Evolutionary conservation across 1,140 invertebrate species (phyloP).

Genomic region (Melitaea cinxia): DNA sequence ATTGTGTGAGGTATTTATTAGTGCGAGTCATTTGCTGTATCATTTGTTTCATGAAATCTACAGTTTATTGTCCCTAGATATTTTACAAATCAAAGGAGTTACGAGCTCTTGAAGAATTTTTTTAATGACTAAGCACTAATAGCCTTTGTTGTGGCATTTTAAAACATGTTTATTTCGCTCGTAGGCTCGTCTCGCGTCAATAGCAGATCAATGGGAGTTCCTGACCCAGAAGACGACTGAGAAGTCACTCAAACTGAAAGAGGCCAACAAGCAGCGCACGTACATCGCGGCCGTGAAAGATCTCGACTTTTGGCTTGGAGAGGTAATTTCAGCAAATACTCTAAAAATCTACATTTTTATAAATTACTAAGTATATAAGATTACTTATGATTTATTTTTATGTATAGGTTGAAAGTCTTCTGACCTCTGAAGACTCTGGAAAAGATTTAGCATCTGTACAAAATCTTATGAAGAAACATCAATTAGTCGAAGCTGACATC

Average conservation of each 20-base stretch:
- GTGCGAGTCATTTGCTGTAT: too few species aligned
- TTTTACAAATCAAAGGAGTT: too few species aligned
- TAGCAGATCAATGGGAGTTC: constrained; percentile 99
- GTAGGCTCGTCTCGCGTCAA: constrained; percentile 91
- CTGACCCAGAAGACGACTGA: constrained; percentile 98
- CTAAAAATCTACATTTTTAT: too few species aligned
- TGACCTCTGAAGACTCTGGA: constrained; percentile 98
- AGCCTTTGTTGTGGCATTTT: too few species aligned
- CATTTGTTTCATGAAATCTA: too few species aligned
- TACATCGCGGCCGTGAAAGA: constrained; percentile 99
- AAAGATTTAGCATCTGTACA: constrained; percentile 99
- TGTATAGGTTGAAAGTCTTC: constrained; percentile 92
- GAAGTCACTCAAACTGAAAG: constrained; percentile 98
- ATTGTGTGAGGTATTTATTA: too few species aligned
- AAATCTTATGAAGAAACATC: constrained; percentile 99
- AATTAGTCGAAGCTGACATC: constrained; percentile 98
- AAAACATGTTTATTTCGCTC: neutral
- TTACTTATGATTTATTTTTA: neutral
- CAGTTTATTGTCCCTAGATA: too few species aligned
- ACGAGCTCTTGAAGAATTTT: too few species aligned
- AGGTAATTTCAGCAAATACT: constrained; percentile 75
- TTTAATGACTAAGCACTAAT: too few species aligned
- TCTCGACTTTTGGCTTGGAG: constrained; percentile 99
- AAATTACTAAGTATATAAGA: neutral
- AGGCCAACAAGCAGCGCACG: constrained; percentile 98